Evolutionary conservation across 2,113 vertebrate genomes (phyloP), one percentile per base, ranked within the genome.

Genomic region (Saguinus imperator): DNA sequence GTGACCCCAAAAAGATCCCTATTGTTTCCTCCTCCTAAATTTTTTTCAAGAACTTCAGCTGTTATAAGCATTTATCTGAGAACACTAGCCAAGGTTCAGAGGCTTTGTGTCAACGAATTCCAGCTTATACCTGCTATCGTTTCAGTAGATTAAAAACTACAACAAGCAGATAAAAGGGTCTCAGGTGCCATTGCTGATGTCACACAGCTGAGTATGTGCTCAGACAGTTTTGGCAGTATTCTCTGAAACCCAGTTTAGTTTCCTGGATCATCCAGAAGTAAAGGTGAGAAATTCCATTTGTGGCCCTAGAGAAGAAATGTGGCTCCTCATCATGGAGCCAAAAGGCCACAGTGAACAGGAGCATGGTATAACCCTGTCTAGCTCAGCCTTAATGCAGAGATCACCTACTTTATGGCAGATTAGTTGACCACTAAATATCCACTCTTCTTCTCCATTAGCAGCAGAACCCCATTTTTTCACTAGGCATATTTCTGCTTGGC

Each of bases 71-170:
- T 73, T 58, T 93, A 21, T 94, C 58, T 96, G 29, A 90, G 58
- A 21, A 18, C 76, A 77, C 86, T 64, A 66, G 76, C 81, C 35
- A 93, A 95, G 79, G 4, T 21, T 93, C 81, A 57, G 3, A 52
- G 43, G 37, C 4, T 11, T 8, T 50, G 23, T 81, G 87, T 55
- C 97, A 95, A 86, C 35, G 16, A 50, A 89, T 17, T 86, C 73
- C 75, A 57, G 43, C 66, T 27, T 82, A 83, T 13, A 91, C 45
- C 61, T 94, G 70, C 75, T 92, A 80, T 87, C 83, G 29, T 86
- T 96, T 87, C 45, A 58, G 85, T 45, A 25, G 20, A 93, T 95
- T 92, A 96, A 95, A 72, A 73, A 82, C 55, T 66, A 35, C n/a
- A 93, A 48, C 32, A 88, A 64, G 13, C 70, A 95, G 23, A 81